Percentiles rank a stretch among this genome's conserved stretches.
phyloP scores from a whole-genome alignment of 2,113 vertebrate genomes.

The Regulus satrapa region DNA sequence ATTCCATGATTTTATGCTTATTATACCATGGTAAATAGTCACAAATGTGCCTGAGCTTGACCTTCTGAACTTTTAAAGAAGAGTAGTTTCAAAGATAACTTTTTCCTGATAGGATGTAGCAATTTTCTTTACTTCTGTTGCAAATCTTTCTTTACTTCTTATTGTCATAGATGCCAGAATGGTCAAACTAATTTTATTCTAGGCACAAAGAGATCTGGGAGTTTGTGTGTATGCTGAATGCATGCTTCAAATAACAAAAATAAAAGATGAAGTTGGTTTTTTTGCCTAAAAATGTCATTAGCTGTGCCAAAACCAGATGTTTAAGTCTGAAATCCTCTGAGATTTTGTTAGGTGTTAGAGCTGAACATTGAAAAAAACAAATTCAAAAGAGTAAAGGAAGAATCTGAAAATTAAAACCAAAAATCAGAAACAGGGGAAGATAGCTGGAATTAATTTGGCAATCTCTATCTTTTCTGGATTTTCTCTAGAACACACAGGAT shows the following conservation, averaged over 20 bases:
- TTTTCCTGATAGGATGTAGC: neutral
- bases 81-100: neutral
- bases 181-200: neutral
- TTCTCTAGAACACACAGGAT: neutral
- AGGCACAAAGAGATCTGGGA: neutral
- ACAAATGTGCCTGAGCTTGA: neutral
- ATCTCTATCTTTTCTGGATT: conserved; percentile 4
- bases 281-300: conserved; percentile 8
- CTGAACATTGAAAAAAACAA: neutral
- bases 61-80: neutral
- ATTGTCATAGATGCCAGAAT: neutral
- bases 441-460: neutral
- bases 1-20: neutral
- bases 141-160: neutral
- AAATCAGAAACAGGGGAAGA: neutral
- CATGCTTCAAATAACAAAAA: conserved; percentile 6
- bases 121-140: neutral
- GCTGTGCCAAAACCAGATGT: conserved; percentile 14
- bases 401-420: neutral
- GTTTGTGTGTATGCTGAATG: neutral
- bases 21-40: neutral
- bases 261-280: neutral
- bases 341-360: conserved; percentile 36
- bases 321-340: neutral
- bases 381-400: neutral